Evolutionary conservation across 2,888 invertebrate species (phyloP), one percentile per base, ranked within the genome.

Genomic region (Napeogenes inachia): DNA sequence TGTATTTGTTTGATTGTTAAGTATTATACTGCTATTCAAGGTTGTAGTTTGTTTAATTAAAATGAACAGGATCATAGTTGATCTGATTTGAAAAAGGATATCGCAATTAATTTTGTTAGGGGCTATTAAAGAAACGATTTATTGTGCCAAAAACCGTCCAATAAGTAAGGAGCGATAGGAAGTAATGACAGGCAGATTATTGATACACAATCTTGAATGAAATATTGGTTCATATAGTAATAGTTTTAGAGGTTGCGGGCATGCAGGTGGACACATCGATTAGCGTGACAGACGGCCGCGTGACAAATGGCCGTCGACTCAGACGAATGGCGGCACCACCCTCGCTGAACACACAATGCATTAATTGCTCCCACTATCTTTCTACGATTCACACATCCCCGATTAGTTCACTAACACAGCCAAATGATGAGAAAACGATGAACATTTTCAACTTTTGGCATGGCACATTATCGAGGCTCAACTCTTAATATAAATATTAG

Each of bases 251-350:
- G 33, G 59, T 50, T 55, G 59, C 64, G 68, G 71, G 71, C 73
- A 68, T 81, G 82, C 85, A 85, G 84, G 82, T 85, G 81, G 77
- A 72, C 69, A 75, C 76, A 75, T 80, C 79, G 84, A 87, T 87
- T 85, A 87, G 82, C 75, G 84, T 83, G 85, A 87, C 82, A 81
- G 78, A 84, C 83, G 80, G 75, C 77, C 71, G 75, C 72, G 75
- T 75, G 73, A 87, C 80, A 85, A 87, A 88, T 86, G 80, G 80
- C 77, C 78, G 79, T 82, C 82, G 77, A 78, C 72, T 66, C 78
- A 84, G 84, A 88, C 80, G 79, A 77, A 88, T 87, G 82, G 79
- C 79, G 73, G 59, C 67, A 63, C 64, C 65, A 68, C 70, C 62
- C 68, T 71, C 63, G 73, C 75, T 75, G 75, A 76, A 80, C 79